A percentile compares a stretch with the other conserved stretches of the same genome.
phyloP scores from a whole-genome alignment of 2,888 invertebrate genomes.

The Drosophila hamatofila region DNA sequence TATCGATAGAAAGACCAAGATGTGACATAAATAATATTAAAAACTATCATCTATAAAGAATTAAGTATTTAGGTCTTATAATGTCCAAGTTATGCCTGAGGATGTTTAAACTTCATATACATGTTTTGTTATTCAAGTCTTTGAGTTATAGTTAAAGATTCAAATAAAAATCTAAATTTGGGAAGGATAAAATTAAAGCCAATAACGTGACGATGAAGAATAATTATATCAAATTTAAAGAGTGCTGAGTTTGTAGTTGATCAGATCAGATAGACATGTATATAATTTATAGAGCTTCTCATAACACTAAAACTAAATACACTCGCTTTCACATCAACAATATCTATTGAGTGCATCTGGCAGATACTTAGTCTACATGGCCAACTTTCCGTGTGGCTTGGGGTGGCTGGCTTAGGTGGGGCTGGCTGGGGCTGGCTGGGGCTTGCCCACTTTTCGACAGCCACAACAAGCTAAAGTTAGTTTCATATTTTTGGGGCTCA shows the following conservation, averaged over 20 bases:
- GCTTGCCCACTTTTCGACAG: slow-evolving; percentile 2
- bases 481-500: slow-evolving; percentile 14
- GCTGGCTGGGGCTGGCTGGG: neutral
- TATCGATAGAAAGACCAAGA: no score
- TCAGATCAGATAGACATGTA: no score
- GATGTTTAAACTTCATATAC: no score
- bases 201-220: no score
- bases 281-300: neutral
- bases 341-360: neutral
- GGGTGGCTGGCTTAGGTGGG: neutral
- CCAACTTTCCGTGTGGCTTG: slow-evolving; percentile 1
- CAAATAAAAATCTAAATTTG: no score
- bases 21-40: no score
- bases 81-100: neutral
- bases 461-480: slow-evolving; percentile 22
- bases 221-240: no score
- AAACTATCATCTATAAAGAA: no score
- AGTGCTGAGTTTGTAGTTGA: no score
- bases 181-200: no score
- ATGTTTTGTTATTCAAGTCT: no score
- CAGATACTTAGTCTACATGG: slow-evolving; percentile 7
- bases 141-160: no score
- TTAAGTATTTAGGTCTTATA: neutral
- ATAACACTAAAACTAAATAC: neutral
- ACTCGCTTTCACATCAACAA: neutral